Base-by-base conservation (phyloP, 2,797 vertebrate species). In the Intellagama lesueurii region DNA sequence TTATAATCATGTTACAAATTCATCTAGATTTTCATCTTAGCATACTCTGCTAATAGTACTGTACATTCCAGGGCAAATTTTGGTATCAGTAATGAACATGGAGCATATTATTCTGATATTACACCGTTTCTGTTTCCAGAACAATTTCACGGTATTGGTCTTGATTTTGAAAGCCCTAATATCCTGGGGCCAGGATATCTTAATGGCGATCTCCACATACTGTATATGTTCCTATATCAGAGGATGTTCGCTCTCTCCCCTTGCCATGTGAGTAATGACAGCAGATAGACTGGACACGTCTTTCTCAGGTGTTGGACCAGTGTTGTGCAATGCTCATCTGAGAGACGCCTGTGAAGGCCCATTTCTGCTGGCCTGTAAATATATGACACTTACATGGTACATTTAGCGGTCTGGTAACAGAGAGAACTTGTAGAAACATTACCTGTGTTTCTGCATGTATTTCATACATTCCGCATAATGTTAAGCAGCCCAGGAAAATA, bases 1-100 rank as follows among this genome's bases (percentile, higher is more conserved):
- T 98, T 97, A 97, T 75, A 98, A 97, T 88, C 96, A 91, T 24
- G 60, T 52, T 26, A 73, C 16, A 83, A 19, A 79, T 83, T 49
- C 26, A 87, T 44, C 3, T 84, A 40, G 11, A 30, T 78, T 69
- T 75, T 64, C 32, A 82, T 64, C 64, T 78, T 70, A 78, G 6
- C 64, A 72, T 35, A 64, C 19, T 78, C 6, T 66, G 78, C 2
- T 44, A 16, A 28, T 11, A 89, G 28, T n/a, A 60, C 24, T n/a
- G 52, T 4, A 47, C 30, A 64, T 40, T 60, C 28, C 66, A 64
- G 19, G 60, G 5, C 69, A 44, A 40, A 9, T 32, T 16, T 32
- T 83, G 26, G 30, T 44, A 64, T 56, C 19, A 3, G 0, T 22
- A 0, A 0, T 0, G 24, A 24, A n/a, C 35, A 81, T 64, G 32